Percentiles rank a stretch among this genome's conserved stretches.
Conservation (phyloP, 2,113 vertebrate genomes). For the Miniopterus natalensis region DNA sequence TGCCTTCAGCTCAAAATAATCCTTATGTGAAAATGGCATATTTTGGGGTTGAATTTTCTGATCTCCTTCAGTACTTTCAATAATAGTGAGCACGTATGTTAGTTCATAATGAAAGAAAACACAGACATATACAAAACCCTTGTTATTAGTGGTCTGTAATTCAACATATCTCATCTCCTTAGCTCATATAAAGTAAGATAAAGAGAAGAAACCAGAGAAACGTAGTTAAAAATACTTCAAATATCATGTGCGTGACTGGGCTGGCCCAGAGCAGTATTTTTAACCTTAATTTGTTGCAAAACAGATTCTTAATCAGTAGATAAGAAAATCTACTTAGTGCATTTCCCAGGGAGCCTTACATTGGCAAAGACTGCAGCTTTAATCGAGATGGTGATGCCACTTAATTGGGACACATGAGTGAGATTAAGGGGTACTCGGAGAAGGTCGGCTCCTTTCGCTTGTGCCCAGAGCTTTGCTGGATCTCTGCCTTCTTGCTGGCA, state of each 20-base stretch:
- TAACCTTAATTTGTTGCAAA: slow-evolving; percentile 67
- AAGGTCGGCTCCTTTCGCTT: slow-evolving; percentile 38
- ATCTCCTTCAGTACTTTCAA: not conserved
- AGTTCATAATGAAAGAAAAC: not conserved
- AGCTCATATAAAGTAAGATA: not conserved
- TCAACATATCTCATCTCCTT: not conserved
- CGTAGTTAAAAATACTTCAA: slow-evolving; percentile 7
- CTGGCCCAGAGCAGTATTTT: not conserved
- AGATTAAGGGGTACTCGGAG: slow-evolving; percentile 63
- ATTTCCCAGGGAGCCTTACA: slow-evolving; percentile 69
- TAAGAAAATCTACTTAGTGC: slow-evolving; percentile 69
- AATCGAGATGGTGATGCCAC: slow-evolving; percentile 63
- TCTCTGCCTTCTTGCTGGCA: slow-evolving; percentile 45
- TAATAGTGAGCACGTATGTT: not conserved
- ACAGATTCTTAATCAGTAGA: slow-evolving; percentile 61
- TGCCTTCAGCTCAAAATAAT: not conserved
- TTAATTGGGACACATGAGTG: slow-evolving; percentile 75
- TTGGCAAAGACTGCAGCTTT: slow-evolving; percentile 59
- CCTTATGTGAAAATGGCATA: not conserved
- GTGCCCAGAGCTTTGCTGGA: slow-evolving; percentile 17
- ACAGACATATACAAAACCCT: not conserved
- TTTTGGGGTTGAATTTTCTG: not conserved
- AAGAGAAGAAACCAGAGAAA: not conserved
- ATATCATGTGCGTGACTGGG: not conserved
- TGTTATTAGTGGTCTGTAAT: not conserved